Base-by-base conservation (phyloP, 2,113 vertebrate genomes). In the Ochotona princeps region DNA sequence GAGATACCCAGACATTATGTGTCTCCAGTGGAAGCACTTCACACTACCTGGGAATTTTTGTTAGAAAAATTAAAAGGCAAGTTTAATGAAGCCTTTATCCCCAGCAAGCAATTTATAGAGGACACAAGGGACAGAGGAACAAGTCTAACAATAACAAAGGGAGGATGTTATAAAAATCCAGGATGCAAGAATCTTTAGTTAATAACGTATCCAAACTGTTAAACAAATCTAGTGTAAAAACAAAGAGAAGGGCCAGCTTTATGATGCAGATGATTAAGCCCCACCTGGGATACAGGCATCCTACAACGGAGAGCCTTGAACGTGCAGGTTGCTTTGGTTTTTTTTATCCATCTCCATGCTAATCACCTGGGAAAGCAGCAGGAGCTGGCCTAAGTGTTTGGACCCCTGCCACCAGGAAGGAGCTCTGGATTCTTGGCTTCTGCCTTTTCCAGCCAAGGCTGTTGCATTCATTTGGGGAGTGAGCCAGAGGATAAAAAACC, bases 91-190 rank as follows among this genome's bases (percentile, higher is more conserved):
- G 25, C 7, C 60, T 73, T 49, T 83, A 49, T 28, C 20, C 88
- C 32, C 79, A 92, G 80, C 30, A 83, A 87, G 18, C 49, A 54
- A 87, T 70, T 93, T 91, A 47, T 2, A 90, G 32, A 63, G 78
- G 93, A 81, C 10, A 63, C 6, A 85, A 32, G 72, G 80, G 28
- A 74, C 7, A 54, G 61, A 78, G 12, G 14, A 18, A 89, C 28
- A 57, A 69, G 44, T 75, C 79, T 49, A 92, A 80, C 44, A 85
- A 78, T 44, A 26, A 91, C 13, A 88, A 76, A 90, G 6, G 28
- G n/a, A 79, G 49, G 23, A 63, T 66, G 8, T 75, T 57, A 72
- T 32, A 32, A 93, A 93, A 93, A 85, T 81, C 60, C 44, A 85
- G 61, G 89, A 47, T 74, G 20, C 57, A 90, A 87, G 60, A 81